These are phyloP conservation scores for Cheilosia urbana DNA, from an alignment of 2,888 invertebrate species.

Conservation along the genomic window DNA sequence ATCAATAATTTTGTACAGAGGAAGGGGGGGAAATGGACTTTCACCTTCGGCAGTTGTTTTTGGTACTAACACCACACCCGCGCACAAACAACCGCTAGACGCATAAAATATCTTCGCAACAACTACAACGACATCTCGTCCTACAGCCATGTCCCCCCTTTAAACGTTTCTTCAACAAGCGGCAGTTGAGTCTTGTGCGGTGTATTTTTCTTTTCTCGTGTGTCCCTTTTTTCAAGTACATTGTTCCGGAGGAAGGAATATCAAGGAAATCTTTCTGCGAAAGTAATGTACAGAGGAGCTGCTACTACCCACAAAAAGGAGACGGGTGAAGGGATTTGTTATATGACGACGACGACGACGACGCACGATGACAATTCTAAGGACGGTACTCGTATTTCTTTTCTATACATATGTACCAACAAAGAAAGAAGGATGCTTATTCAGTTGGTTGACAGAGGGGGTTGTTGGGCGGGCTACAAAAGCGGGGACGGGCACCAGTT, in stretches of 20 bases:
- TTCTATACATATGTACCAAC: neutral
- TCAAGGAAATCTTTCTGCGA: constrained; percentile 26
- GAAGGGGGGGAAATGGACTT: constrained; percentile 50
- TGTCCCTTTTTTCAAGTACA: constrained; percentile 51
- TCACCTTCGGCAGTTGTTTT: constrained; percentile 46
- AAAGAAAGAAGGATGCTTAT: constrained; percentile 54
- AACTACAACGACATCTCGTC: constrained; percentile 15
- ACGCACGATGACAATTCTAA: constrained; percentile 16
- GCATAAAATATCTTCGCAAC: constrained; percentile 44
- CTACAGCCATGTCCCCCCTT: too few species aligned
- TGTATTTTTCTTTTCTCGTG: neutral
- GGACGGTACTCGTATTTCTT: neutral
- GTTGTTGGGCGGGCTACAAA: neutral
- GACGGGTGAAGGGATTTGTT: neutral
- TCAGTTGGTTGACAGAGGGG: constrained; percentile 27
- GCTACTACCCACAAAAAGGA: neutral
- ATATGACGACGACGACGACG: constrained; percentile 4
- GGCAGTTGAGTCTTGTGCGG: neutral
- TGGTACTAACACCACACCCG: constrained; percentile 3
- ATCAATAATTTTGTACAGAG: constrained; percentile 46
- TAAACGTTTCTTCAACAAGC: constrained; percentile 21
- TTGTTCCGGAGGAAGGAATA: constrained; percentile 63
- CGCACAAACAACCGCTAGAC: constrained; percentile 34
- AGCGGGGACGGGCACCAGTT: neutral
- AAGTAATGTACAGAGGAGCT: constrained; percentile 11